Percentiles rank a stretch among this genome's conserved stretches.
phyloP scores from a whole-genome alignment of 2,797 vertebrate species.

The Nasua narica region DNA sequence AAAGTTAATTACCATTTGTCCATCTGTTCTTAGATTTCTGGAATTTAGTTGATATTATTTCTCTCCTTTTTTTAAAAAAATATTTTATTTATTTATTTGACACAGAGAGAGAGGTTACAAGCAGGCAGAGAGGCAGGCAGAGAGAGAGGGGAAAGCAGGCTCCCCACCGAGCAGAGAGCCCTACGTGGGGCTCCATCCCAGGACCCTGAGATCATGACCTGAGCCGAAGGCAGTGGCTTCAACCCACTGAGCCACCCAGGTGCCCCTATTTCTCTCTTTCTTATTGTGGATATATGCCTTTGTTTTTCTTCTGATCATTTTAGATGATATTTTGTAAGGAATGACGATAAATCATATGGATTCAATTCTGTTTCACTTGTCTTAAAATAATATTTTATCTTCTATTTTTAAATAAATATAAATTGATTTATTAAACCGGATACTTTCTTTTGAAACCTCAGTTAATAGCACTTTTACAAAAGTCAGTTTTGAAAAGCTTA shows the following conservation, averaged over 20 bases:
- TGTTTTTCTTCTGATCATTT: background rate
- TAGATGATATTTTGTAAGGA: background rate
- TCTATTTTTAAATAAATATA: slow-evolving; percentile 29
- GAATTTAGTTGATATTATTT: background rate
- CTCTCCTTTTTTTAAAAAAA: no score
- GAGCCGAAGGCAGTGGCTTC: no score
- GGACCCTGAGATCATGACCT: no score
- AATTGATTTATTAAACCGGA: background rate
- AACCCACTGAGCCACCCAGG: no score
- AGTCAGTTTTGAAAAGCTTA: background rate
- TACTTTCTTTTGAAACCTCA: background rate
- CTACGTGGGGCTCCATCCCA: no score
- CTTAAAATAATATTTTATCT: background rate
- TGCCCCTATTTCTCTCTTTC: background rate
- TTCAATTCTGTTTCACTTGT: background rate
- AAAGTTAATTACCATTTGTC: background rate
- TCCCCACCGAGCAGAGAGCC: no score
- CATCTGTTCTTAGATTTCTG: background rate
- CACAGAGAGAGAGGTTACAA: no score
- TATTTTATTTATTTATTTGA: no score
- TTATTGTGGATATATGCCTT: background rate
- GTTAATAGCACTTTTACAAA: background rate
- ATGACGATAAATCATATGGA: background rate
- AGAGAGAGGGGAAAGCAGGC: no score
- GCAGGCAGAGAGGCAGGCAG: no score